Base-by-base conservation (phyloP, 2,888 invertebrate species). In the Acanthococcus lagerstroemiae region DNA sequence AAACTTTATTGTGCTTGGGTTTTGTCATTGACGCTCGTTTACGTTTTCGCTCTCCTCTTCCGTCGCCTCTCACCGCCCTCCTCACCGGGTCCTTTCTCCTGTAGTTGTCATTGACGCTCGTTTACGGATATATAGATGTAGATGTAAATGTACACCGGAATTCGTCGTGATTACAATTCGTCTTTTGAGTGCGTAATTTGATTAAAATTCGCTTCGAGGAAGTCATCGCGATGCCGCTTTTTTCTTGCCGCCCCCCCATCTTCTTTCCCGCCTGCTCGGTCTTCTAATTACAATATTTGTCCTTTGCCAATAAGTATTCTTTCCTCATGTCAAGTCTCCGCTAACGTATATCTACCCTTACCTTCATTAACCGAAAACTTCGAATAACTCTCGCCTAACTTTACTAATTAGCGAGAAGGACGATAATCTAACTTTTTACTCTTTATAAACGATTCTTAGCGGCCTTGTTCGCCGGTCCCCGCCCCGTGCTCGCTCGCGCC, bases 361-460 rank as follows among this genome's bases (percentile, higher is more conserved):
- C 63, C 63, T 63, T 63, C 63, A 63, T 63, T 63, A 63, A 63
- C 27, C 52, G 19, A 63, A 58, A 63, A 63, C 63, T 63, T 63
- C 54, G 54, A 63, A 63, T 63, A 63, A 63, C 63, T 63, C 48
- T 46, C 27, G 50, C 61, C 48, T 54, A 63, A 63, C 63, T 63
- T 63, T 63, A 63, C 63, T 63, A 63, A 63, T 63, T 63, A 63
- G 54, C 63, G 63, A 44, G 54, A 50, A n/a, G n/a, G 37, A 63
- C 52, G 63, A 63, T 63, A 63, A 63, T 63, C 54, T 63, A 63
- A 63, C 63, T 63, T 63, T 63, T 63, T 63, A 61, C 63, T 37
- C 37, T 63, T 63, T 30, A 54, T 52, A 63, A 63, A 63, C 54
- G 63, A 46, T 60, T 60, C 60, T 60, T 48, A 48, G 48, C 48